Percentiles rank a stretch among this genome's conserved stretches.
phyloP scores from a whole-genome alignment of 2,113 vertebrate genomes.

The Lamprologus tigripictilis region DNA sequence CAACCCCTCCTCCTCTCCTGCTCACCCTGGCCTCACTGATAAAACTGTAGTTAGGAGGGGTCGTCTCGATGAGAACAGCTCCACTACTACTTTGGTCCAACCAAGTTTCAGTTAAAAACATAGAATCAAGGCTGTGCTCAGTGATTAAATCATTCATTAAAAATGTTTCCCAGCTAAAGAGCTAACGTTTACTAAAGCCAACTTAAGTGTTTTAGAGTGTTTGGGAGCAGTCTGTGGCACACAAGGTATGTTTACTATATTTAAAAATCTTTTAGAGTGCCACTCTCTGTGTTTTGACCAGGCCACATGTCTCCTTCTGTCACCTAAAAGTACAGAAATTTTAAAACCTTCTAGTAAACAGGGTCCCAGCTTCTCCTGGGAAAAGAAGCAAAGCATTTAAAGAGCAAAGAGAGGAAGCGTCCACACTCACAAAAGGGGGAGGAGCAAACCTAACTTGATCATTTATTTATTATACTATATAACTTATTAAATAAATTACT shows the following conservation, averaged over 20 bases:
- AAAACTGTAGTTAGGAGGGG: neutral
- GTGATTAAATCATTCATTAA: neutral
- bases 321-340: neutral
- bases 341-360: neutral
- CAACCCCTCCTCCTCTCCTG: too few species aligned
- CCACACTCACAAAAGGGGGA: neutral
- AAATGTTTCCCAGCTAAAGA: neutral
- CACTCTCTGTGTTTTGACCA: neutral
- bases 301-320: neutral
- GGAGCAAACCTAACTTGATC: neutral
- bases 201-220: neutral
- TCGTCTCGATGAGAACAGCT: neutral
- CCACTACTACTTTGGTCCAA: neutral
- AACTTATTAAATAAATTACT: neutral
- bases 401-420: neutral
- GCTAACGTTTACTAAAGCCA: neutral
- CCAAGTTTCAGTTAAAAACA: neutral
- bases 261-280: neutral
- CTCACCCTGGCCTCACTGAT: neutral
- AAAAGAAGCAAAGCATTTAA: neutral
- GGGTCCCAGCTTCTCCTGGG: neutral
- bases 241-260: neutral
- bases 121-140: neutral
- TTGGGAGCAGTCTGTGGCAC: neutral
- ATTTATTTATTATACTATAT: neutral